These are phyloP conservation scores for Labeo calbasu DNA, from an alignment of 2,797 vertebrate genomes.

Conservation along the genomic window DNA sequence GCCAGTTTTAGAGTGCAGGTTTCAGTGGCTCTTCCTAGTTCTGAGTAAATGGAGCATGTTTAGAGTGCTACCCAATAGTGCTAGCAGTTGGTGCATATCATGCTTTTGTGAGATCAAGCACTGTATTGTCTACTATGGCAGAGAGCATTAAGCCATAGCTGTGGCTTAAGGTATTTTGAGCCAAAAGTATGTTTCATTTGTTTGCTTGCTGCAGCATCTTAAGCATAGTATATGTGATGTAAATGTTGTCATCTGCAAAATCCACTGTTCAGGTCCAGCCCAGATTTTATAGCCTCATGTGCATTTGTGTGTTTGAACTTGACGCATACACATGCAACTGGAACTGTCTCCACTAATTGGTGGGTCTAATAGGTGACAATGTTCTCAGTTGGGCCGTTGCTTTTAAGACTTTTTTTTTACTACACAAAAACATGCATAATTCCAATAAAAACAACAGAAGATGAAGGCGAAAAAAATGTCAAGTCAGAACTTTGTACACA, in stretches of 20 bases:
- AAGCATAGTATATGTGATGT: background rate
- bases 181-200: background rate
- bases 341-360: background rate
- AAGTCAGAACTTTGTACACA: background rate
- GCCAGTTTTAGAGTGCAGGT: slow-evolving; percentile 59
- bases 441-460: background rate
- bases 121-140: background rate
- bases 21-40: slow-evolving; percentile 61
- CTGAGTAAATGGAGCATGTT: slow-evolving; percentile 57
- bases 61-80: slow-evolving; percentile 16
- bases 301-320: background rate
- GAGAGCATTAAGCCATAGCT: background rate
- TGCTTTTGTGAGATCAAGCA: background rate
- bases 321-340: background rate
- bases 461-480: background rate
- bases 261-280: background rate
- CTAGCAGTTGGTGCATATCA: slow-evolving; percentile 14
- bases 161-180: background rate
- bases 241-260: background rate
- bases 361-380: background rate
- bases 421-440: background rate
- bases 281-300: background rate
- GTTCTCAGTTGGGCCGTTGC: background rate
- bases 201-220: background rate
- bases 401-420: background rate